A percentile compares a stretch with the other conserved stretches of the same genome.
These are phyloP conservation scores for Alentia gelatinosa DNA, from an alignment of 2,888 invertebrate genomes.

Conservation along the genomic window DNA sequence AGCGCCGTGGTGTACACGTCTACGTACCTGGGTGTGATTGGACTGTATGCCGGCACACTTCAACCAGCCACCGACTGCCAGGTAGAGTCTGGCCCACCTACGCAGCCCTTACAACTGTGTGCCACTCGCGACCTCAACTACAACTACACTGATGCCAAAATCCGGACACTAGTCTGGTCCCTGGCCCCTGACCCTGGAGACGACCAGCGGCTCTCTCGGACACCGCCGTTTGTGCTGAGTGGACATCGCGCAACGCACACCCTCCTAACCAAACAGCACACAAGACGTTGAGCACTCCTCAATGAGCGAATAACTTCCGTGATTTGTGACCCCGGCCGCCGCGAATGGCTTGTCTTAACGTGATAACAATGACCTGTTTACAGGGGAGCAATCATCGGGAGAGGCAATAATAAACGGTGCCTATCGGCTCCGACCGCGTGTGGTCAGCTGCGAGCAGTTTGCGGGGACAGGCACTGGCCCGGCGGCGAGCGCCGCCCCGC, in stretches of 20 bases:
- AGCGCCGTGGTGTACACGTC: neutral
- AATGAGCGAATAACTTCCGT: too few relatives aligned
- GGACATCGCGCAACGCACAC: neutral
- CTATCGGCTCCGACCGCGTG: neutral
- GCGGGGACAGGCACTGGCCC: neutral
- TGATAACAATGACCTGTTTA: too few relatives aligned
- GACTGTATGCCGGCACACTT: neutral
- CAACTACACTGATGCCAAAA: too few relatives aligned
- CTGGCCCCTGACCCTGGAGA: too few relatives aligned
- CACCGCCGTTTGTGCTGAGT: too few relatives aligned
- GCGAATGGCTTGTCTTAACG: too few relatives aligned
- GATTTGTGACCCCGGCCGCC: too few relatives aligned
- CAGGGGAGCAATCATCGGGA: neutral
- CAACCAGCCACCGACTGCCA: neutral
- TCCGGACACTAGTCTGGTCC: too few relatives aligned
- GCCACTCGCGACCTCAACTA: too few relatives aligned
- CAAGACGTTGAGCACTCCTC: too few relatives aligned
- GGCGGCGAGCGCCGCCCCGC: neutral
- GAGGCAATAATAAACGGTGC: neutral
- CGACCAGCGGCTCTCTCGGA: too few relatives aligned
- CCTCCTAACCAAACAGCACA: too few relatives aligned
- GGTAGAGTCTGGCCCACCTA: neutral
- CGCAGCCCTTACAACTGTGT: neutral
- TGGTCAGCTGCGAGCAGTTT: neutral
- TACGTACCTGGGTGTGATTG: conserved; percentile 10